phyloP scores from a whole-genome alignment of 2,888 invertebrate species.

The Seira musarum region DNA sequence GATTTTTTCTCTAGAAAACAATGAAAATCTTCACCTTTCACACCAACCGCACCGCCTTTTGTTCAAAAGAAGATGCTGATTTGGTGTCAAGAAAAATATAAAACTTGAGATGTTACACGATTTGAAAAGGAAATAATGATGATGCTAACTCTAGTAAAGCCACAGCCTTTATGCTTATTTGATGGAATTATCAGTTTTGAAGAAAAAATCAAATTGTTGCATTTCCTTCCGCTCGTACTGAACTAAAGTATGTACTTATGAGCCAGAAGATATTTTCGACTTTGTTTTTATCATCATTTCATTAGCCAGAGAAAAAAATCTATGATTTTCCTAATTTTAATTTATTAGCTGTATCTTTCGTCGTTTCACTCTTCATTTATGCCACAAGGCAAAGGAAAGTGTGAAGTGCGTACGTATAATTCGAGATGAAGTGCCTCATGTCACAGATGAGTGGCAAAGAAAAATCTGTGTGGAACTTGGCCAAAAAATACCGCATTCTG shows the following conservation, averaged over 20 bases:
- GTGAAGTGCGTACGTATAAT: background rate
- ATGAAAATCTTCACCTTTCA: slow-evolving; percentile 53
- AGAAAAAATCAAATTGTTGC: slow-evolving; percentile 41
- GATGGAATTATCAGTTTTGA: slow-evolving; percentile 29
- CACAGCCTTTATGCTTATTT: background rate
- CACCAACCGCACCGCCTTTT: too few species aligned
- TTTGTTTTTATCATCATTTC: slow-evolving; percentile 30
- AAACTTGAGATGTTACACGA: slow-evolving; percentile 44
- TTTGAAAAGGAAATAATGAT: slow-evolving; percentile 5
- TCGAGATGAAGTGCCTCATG: slow-evolving; percentile 23
- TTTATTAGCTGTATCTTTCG: slow-evolving; percentile 56
- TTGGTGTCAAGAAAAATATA: slow-evolving; percentile 39
- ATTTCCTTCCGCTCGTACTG: slow-evolving; percentile 24
- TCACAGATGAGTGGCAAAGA: slow-evolving; percentile 42
- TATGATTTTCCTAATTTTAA: slow-evolving; percentile 55
- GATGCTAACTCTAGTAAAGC: slow-evolving; percentile 15
- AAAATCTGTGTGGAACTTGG: slow-evolving; percentile 43
- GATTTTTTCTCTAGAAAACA: slow-evolving; percentile 25
- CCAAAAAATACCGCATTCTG: too few species aligned
- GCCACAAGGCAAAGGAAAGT: slow-evolving; percentile 58
- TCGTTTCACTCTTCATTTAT: slow-evolving; percentile 42
- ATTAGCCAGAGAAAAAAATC: slow-evolving; percentile 45
- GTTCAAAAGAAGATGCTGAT: slow-evolving; percentile 23
- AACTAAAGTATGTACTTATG: background rate
- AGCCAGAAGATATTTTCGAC: background rate